Evolutionary conservation across 2,888 invertebrate genomes (phyloP).

Genomic region (Drosophila merina): DNA sequence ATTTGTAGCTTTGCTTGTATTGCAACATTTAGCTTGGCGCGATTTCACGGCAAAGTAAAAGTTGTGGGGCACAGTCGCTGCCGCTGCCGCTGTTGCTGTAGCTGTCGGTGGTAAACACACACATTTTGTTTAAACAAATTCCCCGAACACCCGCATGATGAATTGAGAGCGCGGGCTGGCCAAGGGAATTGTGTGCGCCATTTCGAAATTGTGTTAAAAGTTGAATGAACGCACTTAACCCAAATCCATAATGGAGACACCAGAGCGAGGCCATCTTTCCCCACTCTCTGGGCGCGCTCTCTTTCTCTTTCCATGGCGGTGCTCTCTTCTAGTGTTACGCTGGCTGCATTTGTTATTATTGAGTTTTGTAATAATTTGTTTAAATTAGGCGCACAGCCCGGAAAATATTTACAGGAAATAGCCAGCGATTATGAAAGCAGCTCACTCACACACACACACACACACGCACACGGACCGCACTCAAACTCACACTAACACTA

Average conservation of each 20-base stretch:
- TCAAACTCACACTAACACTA: slow-evolving; percentile 20
- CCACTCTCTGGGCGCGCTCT: not conserved
- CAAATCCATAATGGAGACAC: slow-evolving; percentile 69
- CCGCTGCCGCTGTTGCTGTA: too few relatives aligned
- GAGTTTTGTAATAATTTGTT: slow-evolving; percentile 75
- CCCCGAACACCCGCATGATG: slow-evolving; percentile 68
- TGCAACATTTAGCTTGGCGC: slow-evolving; percentile 65
- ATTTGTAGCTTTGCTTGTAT: slow-evolving; percentile 54
- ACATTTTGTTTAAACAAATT: slow-evolving; percentile 75
- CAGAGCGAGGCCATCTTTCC: slow-evolving; percentile 32
- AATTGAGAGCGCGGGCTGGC: slow-evolving; percentile 51
- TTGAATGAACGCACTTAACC: slow-evolving; percentile 84
- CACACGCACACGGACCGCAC: not conserved
- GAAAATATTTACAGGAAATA: slow-evolving; percentile 70
- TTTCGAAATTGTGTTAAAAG: slow-evolving; percentile 82
- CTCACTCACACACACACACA: slow-evolving; percentile 24
- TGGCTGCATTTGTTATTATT: slow-evolving; percentile 48
- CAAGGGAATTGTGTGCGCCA: slow-evolving; percentile 56
- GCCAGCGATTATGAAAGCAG: slow-evolving; percentile 69
- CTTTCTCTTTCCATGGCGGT: not conserved
- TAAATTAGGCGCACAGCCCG: slow-evolving; percentile 63
- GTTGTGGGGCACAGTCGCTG: slow-evolving; percentile 48
- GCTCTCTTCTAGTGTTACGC: slow-evolving; percentile 1
- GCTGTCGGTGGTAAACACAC: not conserved
- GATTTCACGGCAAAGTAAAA: slow-evolving; percentile 79